These are phyloP conservation scores for Callorhinus ursinus DNA, from an alignment of 2,113 vertebrate genomes.

Conservation along the genomic window DNA sequence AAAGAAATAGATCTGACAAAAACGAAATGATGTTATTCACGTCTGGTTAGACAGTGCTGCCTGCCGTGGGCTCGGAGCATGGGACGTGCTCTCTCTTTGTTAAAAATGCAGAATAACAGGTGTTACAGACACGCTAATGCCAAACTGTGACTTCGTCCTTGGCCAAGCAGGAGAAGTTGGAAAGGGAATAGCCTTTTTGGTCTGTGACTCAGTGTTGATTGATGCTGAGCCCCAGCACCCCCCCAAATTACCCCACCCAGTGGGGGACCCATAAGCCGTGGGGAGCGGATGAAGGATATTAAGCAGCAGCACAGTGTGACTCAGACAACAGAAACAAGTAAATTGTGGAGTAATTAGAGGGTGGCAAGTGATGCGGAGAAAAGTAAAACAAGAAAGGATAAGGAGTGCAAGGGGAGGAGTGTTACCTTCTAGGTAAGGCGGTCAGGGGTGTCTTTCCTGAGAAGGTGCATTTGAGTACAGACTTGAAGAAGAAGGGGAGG, in stretches of 20 bases:
- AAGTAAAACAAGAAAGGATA: background rate
- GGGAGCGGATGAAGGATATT: background rate
- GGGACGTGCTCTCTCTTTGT: background rate
- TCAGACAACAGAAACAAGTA: background rate
- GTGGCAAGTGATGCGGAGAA: background rate
- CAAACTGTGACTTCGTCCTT: background rate
- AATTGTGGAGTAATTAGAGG: background rate
- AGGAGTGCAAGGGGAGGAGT: background rate
- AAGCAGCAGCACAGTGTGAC: background rate
- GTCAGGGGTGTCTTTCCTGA: background rate
- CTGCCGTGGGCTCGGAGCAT: background rate
- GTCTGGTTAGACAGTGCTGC: background rate
- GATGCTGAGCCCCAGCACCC: background rate
- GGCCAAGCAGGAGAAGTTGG: background rate
- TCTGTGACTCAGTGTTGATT: background rate
- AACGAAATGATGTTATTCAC: background rate
- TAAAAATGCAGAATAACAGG: background rate
- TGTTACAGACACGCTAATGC: background rate
- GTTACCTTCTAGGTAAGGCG: background rate
- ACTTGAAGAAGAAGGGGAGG: background rate
- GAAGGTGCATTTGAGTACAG: background rate
- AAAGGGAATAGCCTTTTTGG: background rate
- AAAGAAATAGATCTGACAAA: background rate
- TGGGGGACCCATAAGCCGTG: accelerated
- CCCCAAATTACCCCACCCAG: background rate